Conservation (phyloP, 2,113 vertebrate genomes). For the Semnornis frantzii region DNA sequence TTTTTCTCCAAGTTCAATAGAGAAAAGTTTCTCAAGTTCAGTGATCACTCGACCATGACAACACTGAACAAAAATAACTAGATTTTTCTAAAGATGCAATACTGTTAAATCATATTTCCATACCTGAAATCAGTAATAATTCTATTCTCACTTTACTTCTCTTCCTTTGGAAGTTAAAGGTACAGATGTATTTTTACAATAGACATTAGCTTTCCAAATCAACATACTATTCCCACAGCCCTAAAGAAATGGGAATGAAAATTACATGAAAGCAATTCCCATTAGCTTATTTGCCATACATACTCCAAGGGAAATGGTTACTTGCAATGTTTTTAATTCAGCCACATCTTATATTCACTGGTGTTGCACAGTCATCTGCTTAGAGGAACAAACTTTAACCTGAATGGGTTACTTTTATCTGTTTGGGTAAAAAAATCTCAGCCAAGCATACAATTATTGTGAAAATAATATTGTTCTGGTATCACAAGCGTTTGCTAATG, state of each 20-base stretch:
- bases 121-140: not conserved
- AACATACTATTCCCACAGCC: not conserved
- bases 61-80: not conserved
- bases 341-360: not conserved
- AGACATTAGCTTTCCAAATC: not conserved
- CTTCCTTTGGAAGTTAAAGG: not conserved
- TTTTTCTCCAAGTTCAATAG: not conserved
- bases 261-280: not conserved
- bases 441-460: not conserved
- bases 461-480: not conserved
- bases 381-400: not conserved
- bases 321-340: not conserved
- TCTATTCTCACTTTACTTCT: not conserved
- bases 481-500: not conserved
- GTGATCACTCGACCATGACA: not conserved
- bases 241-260: not conserved
- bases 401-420: not conserved
- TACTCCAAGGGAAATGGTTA: not conserved
- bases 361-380: not conserved
- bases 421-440: not conserved
- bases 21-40: not conserved
- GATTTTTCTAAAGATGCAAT: not conserved
- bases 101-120: not conserved
- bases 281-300: not conserved
- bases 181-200: not conserved